Evolutionary conservation across 2,113 vertebrate species (phyloP), one percentile per base, ranked within the genome.

Genomic region (Sclerurus mexicanus): DNA sequence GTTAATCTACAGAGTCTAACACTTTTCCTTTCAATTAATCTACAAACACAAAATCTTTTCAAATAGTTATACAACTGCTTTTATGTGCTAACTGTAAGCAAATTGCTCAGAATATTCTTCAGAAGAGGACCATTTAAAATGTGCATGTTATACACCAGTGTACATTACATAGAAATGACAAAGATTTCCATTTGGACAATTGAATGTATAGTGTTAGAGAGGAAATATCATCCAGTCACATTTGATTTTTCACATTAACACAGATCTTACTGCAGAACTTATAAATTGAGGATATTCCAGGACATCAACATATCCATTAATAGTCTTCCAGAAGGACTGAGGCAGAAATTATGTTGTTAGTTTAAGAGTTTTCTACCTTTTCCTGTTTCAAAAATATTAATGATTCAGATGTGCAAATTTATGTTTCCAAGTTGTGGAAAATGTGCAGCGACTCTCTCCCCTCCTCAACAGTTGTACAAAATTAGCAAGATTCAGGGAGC

Each of bases 81-180:
- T 44, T 53, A 50, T 24, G 5, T 39, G 37, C 19, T 59, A 75
- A 40, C 25, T 72, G 14, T 8, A 85, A 28, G 19, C 21, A 49
- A 47, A 85, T 11, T 44, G 52, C 52, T 37, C 10, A 75, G 39
- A 67, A 71, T 42, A 71, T 10, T 84, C 14, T 50, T 59, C 6
- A 1, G 31, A 64, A 71, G 19, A 88, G 31, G 8, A 53, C 9
- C 10, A 22, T 31, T 78, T 82, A 56, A 87, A 79, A 73, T 9
- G 10, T 5, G 25, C 4, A 25, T 0, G 0, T 20, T 60, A 16
- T 42, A 84, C 28, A 67, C 35, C 56, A 68, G 20, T 19, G 12
- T 33, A 66, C 28, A 20, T 68, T 69, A 64, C 69, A 60, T 1
- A 73, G 13, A 80, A 83, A 46, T 13, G 3, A 37, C 60, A 42